Percentiles rank a stretch among this genome's conserved stretches.
Conservation (phyloP, 1,140 invertebrate genomes). For the Drosophila tropicalis region DNA sequence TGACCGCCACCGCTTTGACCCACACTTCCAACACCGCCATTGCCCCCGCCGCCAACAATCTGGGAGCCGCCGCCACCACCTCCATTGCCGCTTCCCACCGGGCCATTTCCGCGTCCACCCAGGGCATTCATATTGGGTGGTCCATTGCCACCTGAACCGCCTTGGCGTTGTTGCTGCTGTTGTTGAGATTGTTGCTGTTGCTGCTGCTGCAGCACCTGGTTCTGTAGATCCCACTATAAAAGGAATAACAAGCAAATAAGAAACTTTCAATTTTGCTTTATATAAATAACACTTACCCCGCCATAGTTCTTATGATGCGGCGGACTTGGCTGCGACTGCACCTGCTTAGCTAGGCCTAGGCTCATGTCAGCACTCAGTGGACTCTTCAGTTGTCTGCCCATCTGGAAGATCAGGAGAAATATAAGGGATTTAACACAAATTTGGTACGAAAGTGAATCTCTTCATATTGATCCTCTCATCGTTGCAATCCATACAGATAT, state of each 20-base stretch:
- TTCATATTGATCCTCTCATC: too few relatives aligned
- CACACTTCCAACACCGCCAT: slow-evolving; percentile 67
- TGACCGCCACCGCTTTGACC: slow-evolving; percentile 68
- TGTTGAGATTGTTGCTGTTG: slow-evolving; percentile 76
- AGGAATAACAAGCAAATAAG: slow-evolving; percentile 1
- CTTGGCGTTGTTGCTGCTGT: slow-evolving; percentile 40
- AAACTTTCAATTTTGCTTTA: too few relatives aligned
- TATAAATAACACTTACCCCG: slow-evolving; percentile 77
- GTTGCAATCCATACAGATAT: too few relatives aligned
- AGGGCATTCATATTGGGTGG: slow-evolving; percentile 73
- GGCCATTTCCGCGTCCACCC: slow-evolving; percentile 53
- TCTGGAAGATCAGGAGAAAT: slow-evolving; percentile 38
- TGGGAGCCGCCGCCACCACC: slow-evolving; percentile 43
- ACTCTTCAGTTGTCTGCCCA: slow-evolving; percentile 85
- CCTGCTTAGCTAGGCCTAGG: slow-evolving; percentile 77
- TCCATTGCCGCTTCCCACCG: slow-evolving; percentile 56
- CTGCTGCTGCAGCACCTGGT: slow-evolving; percentile 84
- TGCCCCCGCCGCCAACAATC: slow-evolving; percentile 62
- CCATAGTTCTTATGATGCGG: slow-evolving; percentile 86
- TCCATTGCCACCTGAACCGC: slow-evolving; percentile 52
- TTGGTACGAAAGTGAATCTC: too few relatives aligned
- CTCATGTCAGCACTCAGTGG: slow-evolving; percentile 84
- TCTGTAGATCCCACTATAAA: slow-evolving; percentile 82
- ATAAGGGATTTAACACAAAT: too few relatives aligned
- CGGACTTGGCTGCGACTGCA: slow-evolving; percentile 85